Evolutionary conservation across 1,140 invertebrate genomes (phyloP).

Genomic region (Leptopilina boulardi): DNA sequence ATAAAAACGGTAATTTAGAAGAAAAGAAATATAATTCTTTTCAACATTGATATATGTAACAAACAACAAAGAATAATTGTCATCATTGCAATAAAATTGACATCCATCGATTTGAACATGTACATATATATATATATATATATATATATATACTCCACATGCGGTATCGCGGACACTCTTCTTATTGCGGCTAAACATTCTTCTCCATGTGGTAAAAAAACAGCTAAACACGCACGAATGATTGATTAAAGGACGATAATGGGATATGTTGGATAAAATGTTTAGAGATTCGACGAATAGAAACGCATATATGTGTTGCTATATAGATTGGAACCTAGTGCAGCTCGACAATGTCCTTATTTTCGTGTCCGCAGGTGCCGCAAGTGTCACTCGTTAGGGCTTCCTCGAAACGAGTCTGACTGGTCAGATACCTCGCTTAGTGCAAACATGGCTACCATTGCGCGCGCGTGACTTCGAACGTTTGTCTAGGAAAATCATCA

Average conservation of each 20-base stretch:
- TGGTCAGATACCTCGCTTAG: constrained; percentile 46
- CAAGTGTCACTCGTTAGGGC: constrained; percentile 58
- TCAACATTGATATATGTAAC: background rate
- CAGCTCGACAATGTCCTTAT: constrained; percentile 49
- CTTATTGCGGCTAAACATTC: too few species aligned
- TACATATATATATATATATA: too few species aligned
- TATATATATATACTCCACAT: background rate
- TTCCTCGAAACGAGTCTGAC: constrained; percentile 62
- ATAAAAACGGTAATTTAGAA: too few species aligned
- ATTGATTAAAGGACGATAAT: constrained; percentile 7
- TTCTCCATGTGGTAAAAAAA: background rate
- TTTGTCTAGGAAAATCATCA: constrained; percentile 44
- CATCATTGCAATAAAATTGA: background rate
- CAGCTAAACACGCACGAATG: background rate
- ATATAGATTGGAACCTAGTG: constrained; percentile 15
- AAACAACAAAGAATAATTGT: background rate
- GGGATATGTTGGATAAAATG: constrained; percentile 21
- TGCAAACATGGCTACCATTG: constrained; percentile 54
- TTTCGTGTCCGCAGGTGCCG: constrained; percentile 55
- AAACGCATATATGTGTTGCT: constrained; percentile 2
- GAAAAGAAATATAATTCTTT: too few species aligned
- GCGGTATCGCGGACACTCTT: too few species aligned
- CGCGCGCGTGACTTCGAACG: constrained; percentile 39
- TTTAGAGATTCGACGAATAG: constrained; percentile 25
- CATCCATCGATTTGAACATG: background rate